These are phyloP conservation scores for Eupeodes corollae DNA, from an alignment of 1,140 invertebrate genomes.

Conservation along the genomic window DNA sequence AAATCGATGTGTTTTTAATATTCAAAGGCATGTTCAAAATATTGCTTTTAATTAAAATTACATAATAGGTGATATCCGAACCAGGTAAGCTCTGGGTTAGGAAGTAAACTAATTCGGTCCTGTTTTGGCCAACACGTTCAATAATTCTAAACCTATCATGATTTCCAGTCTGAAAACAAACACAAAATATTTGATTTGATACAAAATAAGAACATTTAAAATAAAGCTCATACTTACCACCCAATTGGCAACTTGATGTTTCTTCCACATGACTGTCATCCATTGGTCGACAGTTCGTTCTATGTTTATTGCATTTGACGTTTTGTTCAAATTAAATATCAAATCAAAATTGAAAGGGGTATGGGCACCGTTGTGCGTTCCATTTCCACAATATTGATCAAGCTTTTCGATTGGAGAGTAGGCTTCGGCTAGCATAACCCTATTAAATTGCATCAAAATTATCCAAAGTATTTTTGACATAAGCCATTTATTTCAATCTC, in stretches of 20 bases:
- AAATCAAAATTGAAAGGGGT: slow-evolving; percentile 51
- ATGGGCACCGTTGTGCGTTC: slow-evolving; percentile 38
- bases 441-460: no score
- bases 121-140: slow-evolving; percentile 41
- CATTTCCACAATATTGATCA: slow-evolving; percentile 46
- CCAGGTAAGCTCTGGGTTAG: slow-evolving; percentile 57
- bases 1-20: no score
- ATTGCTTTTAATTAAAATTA: neutral
- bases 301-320: slow-evolving; percentile 40
- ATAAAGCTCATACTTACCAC: slow-evolving; percentile 37
- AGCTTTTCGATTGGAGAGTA: slow-evolving; percentile 42
- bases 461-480: no score
- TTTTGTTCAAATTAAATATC: slow-evolving; percentile 27
- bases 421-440: slow-evolving; percentile 55
- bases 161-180: slow-evolving; percentile 39
- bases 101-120: slow-evolving; percentile 52
- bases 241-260: slow-evolving; percentile 44
- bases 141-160: slow-evolving; percentile 47
- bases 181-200: neutral
- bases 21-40: neutral
- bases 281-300: slow-evolving; percentile 40
- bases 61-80: slow-evolving; percentile 50
- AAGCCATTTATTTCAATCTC: no score
- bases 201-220: neutral
- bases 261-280: slow-evolving; percentile 41